These are phyloP conservation scores for Eucriotettix oculatus DNA, from an alignment of 2,888 invertebrate species.

Conservation along the genomic window DNA sequence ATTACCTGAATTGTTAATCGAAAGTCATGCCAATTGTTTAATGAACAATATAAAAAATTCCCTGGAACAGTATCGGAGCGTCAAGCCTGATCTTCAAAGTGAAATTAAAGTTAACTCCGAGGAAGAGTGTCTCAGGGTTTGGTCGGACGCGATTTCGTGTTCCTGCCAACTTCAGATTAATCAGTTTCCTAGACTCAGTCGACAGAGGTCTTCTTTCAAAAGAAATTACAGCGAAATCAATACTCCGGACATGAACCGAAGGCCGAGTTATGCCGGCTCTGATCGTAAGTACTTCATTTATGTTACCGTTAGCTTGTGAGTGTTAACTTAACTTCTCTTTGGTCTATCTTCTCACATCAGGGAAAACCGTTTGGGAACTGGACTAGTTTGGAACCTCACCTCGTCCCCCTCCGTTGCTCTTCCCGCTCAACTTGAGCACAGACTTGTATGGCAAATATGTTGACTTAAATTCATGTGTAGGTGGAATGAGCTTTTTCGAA, in stretches of 20 bases:
- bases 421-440: too few species aligned
- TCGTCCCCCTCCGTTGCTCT: background rate
- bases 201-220: conserved; percentile 35
- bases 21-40: conserved; percentile 31
- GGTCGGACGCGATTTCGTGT: conserved; percentile 40
- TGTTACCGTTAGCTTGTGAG: background rate
- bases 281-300: too few species aligned
- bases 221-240: conserved; percentile 22
- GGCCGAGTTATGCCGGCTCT: too few species aligned
- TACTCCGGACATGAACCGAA: too few species aligned
- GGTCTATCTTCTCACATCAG: background rate
- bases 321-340: too few species aligned
- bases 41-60: conserved; percentile 24
- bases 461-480: too few species aligned
- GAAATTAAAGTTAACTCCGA: conserved; percentile 35
- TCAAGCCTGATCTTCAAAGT: conserved; percentile 21
- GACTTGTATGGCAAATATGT: too few species aligned
- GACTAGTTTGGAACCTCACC: too few species aligned
- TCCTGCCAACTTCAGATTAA: conserved; percentile 44
- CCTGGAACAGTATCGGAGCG: conserved; percentile 14
- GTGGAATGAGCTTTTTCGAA: too few species aligned
- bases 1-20: conserved; percentile 11
- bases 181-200: conserved; percentile 31
- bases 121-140: conserved; percentile 36
- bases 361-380: too few species aligned